Conservation (phyloP, 2,113 vertebrate genomes). For the Charina bottae region DNA sequence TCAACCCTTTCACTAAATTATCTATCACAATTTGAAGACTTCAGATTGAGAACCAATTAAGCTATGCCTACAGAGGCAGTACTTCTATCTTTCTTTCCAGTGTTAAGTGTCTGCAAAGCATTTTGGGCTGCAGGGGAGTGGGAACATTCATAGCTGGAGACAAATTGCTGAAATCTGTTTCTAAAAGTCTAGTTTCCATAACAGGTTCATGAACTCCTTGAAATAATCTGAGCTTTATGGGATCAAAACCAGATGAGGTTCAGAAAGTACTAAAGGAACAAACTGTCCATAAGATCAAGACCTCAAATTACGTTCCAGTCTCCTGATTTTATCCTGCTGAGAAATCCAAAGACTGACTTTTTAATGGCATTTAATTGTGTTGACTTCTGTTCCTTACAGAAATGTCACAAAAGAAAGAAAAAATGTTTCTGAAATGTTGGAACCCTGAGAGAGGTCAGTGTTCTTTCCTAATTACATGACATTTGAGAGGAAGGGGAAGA, state of each 20-base stretch:
- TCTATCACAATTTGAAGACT: not conserved
- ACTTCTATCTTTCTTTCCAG: not conserved
- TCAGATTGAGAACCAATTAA: not conserved
- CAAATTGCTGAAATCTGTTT: not conserved
- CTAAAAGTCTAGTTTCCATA: constrained; percentile 3
- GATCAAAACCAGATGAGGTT: constrained; percentile 3
- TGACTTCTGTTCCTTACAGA: constrained; percentile 2
- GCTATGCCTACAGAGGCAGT: not conserved
- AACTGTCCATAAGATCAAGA: constrained; percentile 17
- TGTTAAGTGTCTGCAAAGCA: not conserved
- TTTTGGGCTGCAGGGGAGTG: not conserved
- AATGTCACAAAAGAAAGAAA: constrained; percentile 7
- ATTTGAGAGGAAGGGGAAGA: not conserved
- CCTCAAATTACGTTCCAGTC: not conserved
- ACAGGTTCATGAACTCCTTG: not conserved
- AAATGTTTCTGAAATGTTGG: constrained; percentile 23
- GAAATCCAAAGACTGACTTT: not conserved
- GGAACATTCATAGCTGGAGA: not conserved
- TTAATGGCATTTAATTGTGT: not conserved
- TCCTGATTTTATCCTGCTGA: not conserved
- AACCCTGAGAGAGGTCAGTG: constrained; percentile 21
- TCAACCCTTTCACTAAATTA: not conserved
- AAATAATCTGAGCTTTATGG: not conserved
- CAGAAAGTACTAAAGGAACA: not conserved
- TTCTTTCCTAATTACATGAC: constrained; percentile 2